These are phyloP conservation scores for Ciconia nigra DNA, from an alignment of 2,797 vertebrate genomes.

Conservation along the genomic window DNA sequence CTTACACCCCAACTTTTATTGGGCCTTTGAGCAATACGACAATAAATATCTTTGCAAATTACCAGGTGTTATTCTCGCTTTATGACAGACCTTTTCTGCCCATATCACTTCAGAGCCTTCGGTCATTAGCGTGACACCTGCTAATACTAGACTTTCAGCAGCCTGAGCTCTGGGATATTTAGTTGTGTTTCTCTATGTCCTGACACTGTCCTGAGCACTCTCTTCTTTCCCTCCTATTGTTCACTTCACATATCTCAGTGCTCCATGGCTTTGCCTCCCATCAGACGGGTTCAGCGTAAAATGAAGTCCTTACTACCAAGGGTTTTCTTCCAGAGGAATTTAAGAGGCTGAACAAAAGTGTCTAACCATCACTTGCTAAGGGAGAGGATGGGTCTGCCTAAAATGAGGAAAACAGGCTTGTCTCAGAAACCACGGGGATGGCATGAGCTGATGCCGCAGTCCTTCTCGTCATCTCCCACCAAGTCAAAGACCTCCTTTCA, in stretches of 20 bases:
- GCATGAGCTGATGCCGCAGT: neutral
- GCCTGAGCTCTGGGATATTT: neutral
- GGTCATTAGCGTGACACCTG: neutral
- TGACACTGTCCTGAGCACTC: neutral
- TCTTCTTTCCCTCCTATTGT: neutral
- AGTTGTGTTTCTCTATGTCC: neutral
- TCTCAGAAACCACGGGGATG: neutral
- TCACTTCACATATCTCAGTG: neutral
- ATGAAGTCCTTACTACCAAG: neutral
- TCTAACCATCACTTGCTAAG: neutral
- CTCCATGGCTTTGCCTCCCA: neutral
- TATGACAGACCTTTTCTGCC: neutral
- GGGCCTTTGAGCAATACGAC: neutral
- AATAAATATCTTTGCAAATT: neutral
- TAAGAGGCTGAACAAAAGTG: neutral
- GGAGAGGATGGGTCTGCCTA: neutral
- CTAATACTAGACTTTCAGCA: neutral
- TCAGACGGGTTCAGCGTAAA: neutral
- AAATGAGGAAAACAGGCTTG: neutral
- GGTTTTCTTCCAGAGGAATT: neutral
- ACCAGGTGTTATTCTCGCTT: neutral
- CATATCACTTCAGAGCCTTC: neutral
- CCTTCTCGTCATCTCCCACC: neutral
- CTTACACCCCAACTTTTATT: neutral
- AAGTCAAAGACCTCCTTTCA: neutral